Base-by-base conservation (phyloP, 2,797 vertebrate species). In the Cynopterus sphinx region DNA sequence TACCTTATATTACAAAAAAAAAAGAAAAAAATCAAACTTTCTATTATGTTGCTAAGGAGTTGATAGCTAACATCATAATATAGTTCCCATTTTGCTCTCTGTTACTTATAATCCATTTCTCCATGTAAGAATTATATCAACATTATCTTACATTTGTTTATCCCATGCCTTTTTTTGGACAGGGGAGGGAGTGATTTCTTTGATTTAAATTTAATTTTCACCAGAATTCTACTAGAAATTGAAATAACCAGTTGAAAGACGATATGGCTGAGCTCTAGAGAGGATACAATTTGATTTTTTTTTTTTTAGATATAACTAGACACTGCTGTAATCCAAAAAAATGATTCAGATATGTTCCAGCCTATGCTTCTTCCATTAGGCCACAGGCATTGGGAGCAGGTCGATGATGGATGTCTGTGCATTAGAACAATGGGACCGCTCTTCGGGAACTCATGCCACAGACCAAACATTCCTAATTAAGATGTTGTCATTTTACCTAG, bases 401-500 rank as follows among this genome's bases (percentile, higher is more conserved):
- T 41, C 13, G 19, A 75, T 84, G 96, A 96, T 91, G 70, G 41
- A 96, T 96, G 90, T 39, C 33, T 61, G 43, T 79, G 82, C 59
- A 61, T 95, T 97, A 96, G 88, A 97, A 97, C 81, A 96, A 96
- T 77, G 87, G 51, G 77, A 8, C 55, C 0, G 8, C 87, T 94
- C 94, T 96, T 85, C 84, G 92, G 92, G 90, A 95, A 75, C 41
- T 95, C 46, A 26, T 68, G 63, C 90, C 97, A 75, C 59, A 91
- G 92, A 94, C 95, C 87, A 96, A 96, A 96, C 90, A 90, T 71
- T 97, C 85, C 92, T 97, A 96, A 97, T 97, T 95, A 98, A 98
- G 97, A 95, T 88, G 95, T 96, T 97, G 97, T 97, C 96, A 92
- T 96, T 92, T 98, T 90, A 95, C 95, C 92, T 79, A 86, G 41